Conservation (phyloP, 2,888 invertebrate genomes). For the Notodonta dromedarius region DNA sequence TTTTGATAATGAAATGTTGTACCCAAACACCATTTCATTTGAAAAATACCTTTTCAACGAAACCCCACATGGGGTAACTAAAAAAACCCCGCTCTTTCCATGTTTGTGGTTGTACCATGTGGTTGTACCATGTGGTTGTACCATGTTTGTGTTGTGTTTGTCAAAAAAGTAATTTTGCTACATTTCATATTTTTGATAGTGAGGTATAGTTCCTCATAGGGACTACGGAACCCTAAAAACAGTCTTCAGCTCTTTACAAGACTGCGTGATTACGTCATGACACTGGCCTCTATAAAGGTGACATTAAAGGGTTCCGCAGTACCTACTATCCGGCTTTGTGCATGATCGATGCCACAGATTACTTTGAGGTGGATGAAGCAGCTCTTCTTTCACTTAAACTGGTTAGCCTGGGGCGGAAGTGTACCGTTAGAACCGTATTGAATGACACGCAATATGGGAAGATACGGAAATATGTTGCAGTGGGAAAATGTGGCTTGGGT, state of each 20-base stretch:
- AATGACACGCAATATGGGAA: constrained; percentile 38
- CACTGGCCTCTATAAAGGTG: constrained; percentile 27
- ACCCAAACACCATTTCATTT: too few species aligned
- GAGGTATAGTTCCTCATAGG: too few species aligned
- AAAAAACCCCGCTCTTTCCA: too few species aligned
- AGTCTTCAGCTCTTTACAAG: constrained; percentile 10
- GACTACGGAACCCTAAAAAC: background rate
- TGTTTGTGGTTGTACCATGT: too few species aligned
- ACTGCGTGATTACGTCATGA: constrained; percentile 34
- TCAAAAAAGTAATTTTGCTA: too few species aligned
- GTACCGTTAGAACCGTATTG: constrained; percentile 54
- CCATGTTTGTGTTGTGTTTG: too few species aligned
- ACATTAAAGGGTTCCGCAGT: constrained; percentile 38
- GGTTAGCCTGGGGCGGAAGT: constrained; percentile 71
- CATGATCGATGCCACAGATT: constrained; percentile 77
- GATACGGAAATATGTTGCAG: constrained; percentile 19
- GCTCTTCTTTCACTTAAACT: constrained; percentile 65
- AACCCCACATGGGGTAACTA: too few species aligned
- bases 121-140: too few species aligned
- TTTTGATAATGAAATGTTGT: too few species aligned
- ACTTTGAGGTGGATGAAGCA: constrained; percentile 65
- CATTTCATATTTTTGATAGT: too few species aligned
- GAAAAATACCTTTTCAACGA: too few species aligned
- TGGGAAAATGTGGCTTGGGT: background rate
- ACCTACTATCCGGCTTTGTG: constrained; percentile 56